Percentiles rank a stretch among this genome's conserved stretches.
Conservation (phyloP, 2,797 vertebrate species). For the Phoeniculus purpureus region DNA sequence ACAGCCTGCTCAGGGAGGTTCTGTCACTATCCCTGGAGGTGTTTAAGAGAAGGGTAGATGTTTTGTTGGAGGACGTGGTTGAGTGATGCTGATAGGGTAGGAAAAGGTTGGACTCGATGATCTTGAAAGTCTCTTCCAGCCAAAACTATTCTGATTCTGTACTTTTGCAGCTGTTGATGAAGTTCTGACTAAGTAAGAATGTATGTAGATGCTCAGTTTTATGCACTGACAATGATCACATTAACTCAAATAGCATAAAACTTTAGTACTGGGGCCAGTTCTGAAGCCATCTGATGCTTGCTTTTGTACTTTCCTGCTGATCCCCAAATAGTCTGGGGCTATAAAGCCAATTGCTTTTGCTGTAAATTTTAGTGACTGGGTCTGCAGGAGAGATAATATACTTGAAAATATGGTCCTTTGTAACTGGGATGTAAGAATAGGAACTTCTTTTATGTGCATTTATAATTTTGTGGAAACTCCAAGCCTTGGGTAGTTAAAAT, state of each 20-base stretch:
- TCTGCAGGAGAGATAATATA: background rate
- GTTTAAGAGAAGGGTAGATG: too few species aligned
- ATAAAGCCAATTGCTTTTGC: constrained; percentile 10
- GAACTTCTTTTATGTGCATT: background rate
- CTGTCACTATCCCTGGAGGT: too few species aligned
- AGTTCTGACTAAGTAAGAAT: background rate
- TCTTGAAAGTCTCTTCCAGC: too few species aligned
- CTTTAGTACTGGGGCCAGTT: background rate
- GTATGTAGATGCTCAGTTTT: background rate
- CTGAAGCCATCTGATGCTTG: background rate
- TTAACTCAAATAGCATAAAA: background rate
- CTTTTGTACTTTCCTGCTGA: background rate
- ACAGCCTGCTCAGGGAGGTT: too few species aligned
- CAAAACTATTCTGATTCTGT: too few species aligned
- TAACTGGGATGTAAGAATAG: background rate
- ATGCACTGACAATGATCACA: background rate
- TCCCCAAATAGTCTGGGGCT: background rate
- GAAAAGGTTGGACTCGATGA: too few species aligned
- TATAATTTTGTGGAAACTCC: background rate
- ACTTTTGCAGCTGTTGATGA: background rate
- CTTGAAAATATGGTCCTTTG: constrained; percentile 12
- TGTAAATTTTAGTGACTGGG: background rate
- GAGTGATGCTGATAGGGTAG: too few species aligned
- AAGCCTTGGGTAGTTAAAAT: background rate
- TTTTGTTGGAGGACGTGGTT: too few species aligned